Base-by-base conservation (phyloP, 1,140 invertebrate species). In the Euura lappo region DNA sequence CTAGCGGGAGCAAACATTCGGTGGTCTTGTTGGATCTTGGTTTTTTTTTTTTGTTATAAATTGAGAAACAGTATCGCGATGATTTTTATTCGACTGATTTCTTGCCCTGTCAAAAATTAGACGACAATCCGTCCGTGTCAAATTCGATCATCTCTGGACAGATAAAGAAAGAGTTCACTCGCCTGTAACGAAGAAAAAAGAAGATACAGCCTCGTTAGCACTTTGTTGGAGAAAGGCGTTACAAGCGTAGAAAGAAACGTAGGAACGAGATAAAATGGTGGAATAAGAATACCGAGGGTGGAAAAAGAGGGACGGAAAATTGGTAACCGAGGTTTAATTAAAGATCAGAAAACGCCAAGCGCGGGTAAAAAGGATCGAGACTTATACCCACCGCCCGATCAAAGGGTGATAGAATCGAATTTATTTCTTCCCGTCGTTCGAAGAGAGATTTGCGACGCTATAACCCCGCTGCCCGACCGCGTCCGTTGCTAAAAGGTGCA, bases 181-280 rank as follows among this genome's bases (percentile, higher is more conserved):
- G 82, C 82, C 82, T 84, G 79, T 68, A 84, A 84, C 80, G 81
- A n/a, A 80, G 60, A 77, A 68, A 71, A 13, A 70, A 71, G 13
- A 6, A 28, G 51, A 28, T 28, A 28, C 28, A 51, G 69, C n/a
- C 74, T 71, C 13, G 46, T 8, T 51, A 46, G 51, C 51, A 60
- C 51, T 60, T 60, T 60, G 51, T 60, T 28, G 0, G 51, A 60
- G 28, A 28, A 28, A 28, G 28, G 28, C 28, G 28, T 28, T 28
- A 28, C 28, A 28, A 28, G 28, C 28, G 28, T 28, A 28, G 28
- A 28, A 28, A 28, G 28, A 28, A 28, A 28, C 51, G 51, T 11
- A 60, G 47, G 47, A 51, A 51, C 28, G 28, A 28, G 28, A 28
- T 28, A 28, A 28, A 28, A 28, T 28, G 28, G 28, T 28, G 28